phyloP scores from a whole-genome alignment of 1,140 invertebrate genomes.

The Heliconius nattereri region DNA sequence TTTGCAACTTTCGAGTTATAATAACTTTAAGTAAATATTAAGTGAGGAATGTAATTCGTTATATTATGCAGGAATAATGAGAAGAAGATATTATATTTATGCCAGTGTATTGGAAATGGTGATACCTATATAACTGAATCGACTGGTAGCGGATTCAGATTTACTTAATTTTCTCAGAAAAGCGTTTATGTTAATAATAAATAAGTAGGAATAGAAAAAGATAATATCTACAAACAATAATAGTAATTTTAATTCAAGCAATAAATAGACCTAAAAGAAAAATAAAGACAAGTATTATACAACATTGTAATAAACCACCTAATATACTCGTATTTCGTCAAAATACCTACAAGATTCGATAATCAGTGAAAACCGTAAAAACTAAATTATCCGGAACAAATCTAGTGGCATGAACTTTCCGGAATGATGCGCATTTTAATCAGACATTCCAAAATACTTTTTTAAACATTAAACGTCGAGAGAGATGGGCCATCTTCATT shows the following conservation, averaged over 20 bases:
- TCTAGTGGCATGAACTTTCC: constrained; percentile 65
- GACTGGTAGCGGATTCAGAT: not conserved
- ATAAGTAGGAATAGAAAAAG: not conserved
- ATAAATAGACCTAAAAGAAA: not conserved
- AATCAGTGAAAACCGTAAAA: constrained; percentile 56
- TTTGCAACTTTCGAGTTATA: constrained; percentile 12
- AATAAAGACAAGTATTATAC: not conserved
- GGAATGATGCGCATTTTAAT: constrained; percentile 71
- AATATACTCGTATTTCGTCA: constrained; percentile 42
- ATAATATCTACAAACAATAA: no score
- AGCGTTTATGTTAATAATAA: not conserved
- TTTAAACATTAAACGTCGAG: constrained; percentile 51
- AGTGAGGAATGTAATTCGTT: not conserved
- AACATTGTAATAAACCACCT: constrained; percentile 33
- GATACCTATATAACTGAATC: not conserved
- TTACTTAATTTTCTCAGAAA: not conserved
- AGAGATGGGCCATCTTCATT: constrained; percentile 56
- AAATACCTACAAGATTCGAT: constrained; percentile 48
- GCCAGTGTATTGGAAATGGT: not conserved
- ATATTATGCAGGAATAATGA: not conserved
- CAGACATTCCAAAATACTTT: constrained; percentile 68
- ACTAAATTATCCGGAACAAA: constrained; percentile 69
- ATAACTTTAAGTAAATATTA: constrained; percentile 3
- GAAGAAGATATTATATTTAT: not conserved
- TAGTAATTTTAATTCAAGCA: not conserved